Evolutionary conservation across 2,888 invertebrate species (phyloP).

Genomic region (Barypeithes pellucidus): DNA sequence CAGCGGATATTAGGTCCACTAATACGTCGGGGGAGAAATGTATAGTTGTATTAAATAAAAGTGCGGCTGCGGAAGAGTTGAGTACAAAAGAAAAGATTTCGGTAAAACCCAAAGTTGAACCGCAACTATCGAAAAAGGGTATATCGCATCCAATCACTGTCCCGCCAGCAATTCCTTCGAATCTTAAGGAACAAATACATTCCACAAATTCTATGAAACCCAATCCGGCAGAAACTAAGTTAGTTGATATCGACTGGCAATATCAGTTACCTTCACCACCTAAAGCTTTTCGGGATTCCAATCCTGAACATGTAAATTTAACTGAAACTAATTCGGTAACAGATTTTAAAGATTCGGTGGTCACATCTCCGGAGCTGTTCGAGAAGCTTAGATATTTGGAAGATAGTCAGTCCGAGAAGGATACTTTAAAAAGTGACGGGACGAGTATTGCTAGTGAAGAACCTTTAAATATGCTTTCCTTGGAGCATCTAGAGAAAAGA

Average conservation of each 20-base stretch:
- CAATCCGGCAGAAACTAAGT: conserved; percentile 8
- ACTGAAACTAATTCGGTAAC: conserved; percentile 56
- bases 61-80: neutral
- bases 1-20: neutral
- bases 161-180: neutral
- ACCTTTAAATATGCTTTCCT: conserved; percentile 66
- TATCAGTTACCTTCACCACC: conserved; percentile 77
- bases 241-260: conserved; percentile 70
- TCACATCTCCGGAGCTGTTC: conserved; percentile 68
- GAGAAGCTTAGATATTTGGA: conserved; percentile 67
- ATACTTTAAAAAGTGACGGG: conserved; percentile 58
- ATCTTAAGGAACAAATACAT: neutral
- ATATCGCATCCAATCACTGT: neutral
- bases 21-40: neutral
- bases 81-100: neutral
- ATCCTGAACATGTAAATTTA: conserved; percentile 62
- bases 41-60: neutral
- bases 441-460: conserved; percentile 63
- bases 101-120: neutral
- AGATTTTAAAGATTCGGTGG: conserved; percentile 68
- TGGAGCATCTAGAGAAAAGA: conserved; percentile 69
- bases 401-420: conserved; percentile 60
- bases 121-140: neutral
- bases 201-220: neutral
- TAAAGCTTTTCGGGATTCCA: conserved; percentile 73